A percentile compares a stretch with the other conserved stretches of the same genome.
These are phyloP conservation scores for Oegoconia quadripuncta DNA, from an alignment of 2,888 invertebrate species.

Conservation along the genomic window DNA sequence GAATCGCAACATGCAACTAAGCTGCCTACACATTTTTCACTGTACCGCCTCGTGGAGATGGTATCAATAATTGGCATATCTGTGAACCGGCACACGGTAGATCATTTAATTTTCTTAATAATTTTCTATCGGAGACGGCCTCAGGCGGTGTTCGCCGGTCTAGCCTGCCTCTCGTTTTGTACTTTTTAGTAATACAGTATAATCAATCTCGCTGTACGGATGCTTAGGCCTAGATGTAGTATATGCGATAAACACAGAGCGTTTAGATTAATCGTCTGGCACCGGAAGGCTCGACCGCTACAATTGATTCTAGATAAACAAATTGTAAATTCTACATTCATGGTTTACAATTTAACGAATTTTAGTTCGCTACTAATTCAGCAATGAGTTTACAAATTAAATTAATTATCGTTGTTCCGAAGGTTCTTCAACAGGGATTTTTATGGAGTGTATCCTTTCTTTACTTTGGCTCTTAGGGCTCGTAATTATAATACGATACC, in stretches of 20 bases:
- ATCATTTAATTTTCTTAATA: slow-evolving; percentile 79
- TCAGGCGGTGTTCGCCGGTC: slow-evolving; percentile 49
- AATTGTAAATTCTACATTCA: too few species aligned
- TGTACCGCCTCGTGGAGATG: slow-evolving; percentile 46
- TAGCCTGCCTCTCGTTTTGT: slow-evolving; percentile 54
- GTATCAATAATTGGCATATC: slow-evolving; percentile 78
- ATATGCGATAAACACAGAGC: slow-evolving; percentile 19
- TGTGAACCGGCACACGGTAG: slow-evolving; percentile 64
- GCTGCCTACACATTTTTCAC: slow-evolving; percentile 69
- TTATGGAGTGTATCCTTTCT: too few species aligned
- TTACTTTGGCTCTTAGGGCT: too few species aligned
- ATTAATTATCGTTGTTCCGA: too few species aligned
- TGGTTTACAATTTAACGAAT: too few species aligned
- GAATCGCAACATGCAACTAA: slow-evolving; percentile 46
- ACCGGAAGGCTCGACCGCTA: slow-evolving; percentile 8
- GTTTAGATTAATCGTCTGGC: slow-evolving; percentile 11
- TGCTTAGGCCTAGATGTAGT: slow-evolving; percentile 41
- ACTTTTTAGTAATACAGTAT: slow-evolving; percentile 63
- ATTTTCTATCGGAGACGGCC: slow-evolving; percentile 71
- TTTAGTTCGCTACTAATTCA: too few species aligned
- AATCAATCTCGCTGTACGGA: slow-evolving; percentile 66
- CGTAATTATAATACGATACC: too few species aligned
- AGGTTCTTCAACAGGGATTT: too few species aligned
- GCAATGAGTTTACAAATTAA: too few species aligned
- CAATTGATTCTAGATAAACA: slow-evolving; percentile 2